These are phyloP conservation scores for Serripes groenlandicus DNA, from an alignment of 2,888 invertebrate genomes.

Conservation along the genomic window DNA sequence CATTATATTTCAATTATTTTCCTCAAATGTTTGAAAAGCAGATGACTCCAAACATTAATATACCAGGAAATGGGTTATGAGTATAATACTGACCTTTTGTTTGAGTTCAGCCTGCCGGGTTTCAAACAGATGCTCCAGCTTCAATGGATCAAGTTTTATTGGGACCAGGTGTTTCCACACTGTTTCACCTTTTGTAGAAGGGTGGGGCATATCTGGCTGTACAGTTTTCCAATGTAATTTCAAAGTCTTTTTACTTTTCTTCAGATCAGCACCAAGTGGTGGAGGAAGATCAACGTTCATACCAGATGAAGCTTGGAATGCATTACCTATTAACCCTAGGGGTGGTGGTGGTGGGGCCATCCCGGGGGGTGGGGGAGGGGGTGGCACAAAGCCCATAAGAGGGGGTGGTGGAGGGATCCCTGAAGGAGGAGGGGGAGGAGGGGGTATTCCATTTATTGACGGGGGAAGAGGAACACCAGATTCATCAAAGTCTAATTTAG, in stretches of 20 bases:
- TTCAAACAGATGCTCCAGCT: conserved; percentile 98
- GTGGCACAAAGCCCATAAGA: conserved; percentile 62
- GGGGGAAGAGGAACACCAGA: conserved; percentile 77
- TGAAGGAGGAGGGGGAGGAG: conserved; percentile 69
- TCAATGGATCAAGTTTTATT: conserved; percentile 95
- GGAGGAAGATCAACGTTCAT: conserved; percentile 78
- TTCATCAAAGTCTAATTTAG: conserved; percentile 78
- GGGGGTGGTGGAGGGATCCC: conserved; percentile 72
- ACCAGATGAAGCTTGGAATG: conserved; percentile 55
- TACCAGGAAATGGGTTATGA: too few species aligned
- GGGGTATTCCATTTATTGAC: conserved; percentile 59
- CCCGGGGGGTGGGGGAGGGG: conserved; percentile 71
- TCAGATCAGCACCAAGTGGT: conserved; percentile 79
- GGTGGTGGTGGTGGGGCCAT: conserved; percentile 69
- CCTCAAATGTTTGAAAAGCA: too few species aligned
- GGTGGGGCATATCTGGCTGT: conserved; percentile 83
- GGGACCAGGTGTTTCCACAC: conserved; percentile 87
- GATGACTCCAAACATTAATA: too few species aligned
- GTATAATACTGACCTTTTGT: conserved; percentile 92
- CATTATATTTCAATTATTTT: too few species aligned
- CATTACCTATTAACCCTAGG: conserved; percentile 63
- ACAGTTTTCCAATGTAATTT: conserved; percentile 99
- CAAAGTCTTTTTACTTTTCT: conserved; percentile 94
- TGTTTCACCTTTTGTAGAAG: conserved; percentile 78
- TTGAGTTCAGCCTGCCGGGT: conserved; percentile 97